Conservation (phyloP, 2,797 vertebrate species). For the Pteronotus mesoamericanus region DNA sequence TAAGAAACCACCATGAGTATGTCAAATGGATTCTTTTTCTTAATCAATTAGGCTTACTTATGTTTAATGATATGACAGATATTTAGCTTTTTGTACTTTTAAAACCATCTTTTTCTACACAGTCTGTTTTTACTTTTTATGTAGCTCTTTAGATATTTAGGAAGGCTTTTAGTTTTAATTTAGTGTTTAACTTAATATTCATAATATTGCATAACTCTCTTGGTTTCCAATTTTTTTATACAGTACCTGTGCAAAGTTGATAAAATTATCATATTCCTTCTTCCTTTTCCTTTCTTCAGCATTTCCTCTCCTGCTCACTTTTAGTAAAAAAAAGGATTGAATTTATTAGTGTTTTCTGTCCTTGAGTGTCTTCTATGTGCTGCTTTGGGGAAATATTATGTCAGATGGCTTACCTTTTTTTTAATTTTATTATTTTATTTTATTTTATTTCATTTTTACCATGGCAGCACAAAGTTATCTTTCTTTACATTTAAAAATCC, state of each 20-base stretch:
- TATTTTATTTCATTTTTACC: neutral
- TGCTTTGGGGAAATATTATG: neutral
- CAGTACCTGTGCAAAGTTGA: neutral
- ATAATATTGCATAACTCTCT: neutral
- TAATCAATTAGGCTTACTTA: neutral
- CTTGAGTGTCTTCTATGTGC: neutral
- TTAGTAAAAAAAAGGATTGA: neutral
- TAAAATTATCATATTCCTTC: neutral
- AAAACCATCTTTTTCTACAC: neutral
- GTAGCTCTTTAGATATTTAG: neutral
- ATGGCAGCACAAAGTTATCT: neutral
- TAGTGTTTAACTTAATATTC: neutral
- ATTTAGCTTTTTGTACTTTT: neutral
- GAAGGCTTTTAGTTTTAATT: neutral
- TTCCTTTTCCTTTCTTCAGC: neutral
- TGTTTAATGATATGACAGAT: neutral
- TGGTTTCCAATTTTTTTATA: conserved; percentile 2
- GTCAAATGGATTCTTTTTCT: neutral
- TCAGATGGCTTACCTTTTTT: neutral
- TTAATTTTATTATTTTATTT: neutral
- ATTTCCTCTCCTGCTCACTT: neutral
- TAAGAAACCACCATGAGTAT: neutral
- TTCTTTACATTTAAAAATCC: neutral
- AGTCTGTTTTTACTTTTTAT: neutral
- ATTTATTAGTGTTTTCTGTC: neutral